phyloP scores from a whole-genome alignment of 2,888 invertebrate genomes.

The Macaria notata region DNA sequence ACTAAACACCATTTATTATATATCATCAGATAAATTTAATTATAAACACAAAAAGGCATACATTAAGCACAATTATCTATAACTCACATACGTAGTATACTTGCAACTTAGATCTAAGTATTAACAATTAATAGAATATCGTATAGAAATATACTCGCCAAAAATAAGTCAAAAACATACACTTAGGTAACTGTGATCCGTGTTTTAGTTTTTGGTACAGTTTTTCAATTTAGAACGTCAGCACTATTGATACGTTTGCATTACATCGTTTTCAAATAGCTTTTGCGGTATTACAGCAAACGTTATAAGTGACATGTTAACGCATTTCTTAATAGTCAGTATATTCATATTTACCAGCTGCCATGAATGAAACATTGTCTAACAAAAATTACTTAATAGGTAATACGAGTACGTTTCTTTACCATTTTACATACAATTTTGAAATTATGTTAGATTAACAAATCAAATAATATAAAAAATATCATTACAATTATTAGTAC shows the following conservation, averaged over 20 bases:
- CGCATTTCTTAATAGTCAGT: no score
- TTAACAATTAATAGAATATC: not conserved
- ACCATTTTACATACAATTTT: no score
- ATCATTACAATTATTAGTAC: no score
- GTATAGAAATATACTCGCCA: not conserved
- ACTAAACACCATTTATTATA: not conserved
- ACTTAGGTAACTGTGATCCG: no score
- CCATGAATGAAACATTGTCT: no score
- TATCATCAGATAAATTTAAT: not conserved
- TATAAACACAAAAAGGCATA: not conserved
- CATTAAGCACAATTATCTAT: not conserved
- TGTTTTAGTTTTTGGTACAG: not conserved
- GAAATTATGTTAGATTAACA: no score
- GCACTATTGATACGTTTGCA: no score
- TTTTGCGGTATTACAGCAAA: not conserved
- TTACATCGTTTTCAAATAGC: not conserved
- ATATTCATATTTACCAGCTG: no score
- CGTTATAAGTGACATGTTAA: no score
- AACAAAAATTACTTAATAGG: no score
- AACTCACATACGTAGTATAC: not conserved
- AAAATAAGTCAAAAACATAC: not conserved
- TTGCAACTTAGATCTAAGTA: not conserved
- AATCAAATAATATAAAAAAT: no score
- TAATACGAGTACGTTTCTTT: no score
- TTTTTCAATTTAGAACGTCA: not conserved